Conservation (phyloP, 2,888 invertebrate genomes). For the Tenthredo livida region DNA sequence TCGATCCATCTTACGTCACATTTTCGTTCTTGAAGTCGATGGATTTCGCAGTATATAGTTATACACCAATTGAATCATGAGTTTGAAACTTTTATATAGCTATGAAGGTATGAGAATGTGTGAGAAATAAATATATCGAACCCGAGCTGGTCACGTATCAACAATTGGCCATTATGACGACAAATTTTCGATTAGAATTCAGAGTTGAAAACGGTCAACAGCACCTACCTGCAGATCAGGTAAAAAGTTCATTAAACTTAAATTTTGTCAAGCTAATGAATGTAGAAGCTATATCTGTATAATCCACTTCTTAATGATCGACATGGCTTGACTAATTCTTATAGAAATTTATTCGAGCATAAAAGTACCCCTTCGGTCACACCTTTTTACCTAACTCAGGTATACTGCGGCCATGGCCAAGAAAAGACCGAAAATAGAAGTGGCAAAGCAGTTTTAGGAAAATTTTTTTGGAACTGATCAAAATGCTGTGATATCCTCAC, state of each 20-base stretch:
- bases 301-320: not conserved
- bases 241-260: slow-evolving; percentile 3
- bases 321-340: not conserved
- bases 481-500: not conserved
- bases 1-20: slow-evolving; percentile 26
- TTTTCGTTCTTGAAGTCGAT: slow-evolving; percentile 11
- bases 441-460: too few relatives aligned
- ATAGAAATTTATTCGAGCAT: not conserved
- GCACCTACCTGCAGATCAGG: not conserved
- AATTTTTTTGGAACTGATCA: not conserved
- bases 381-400: not conserved
- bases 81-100: not conserved
- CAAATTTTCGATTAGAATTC: not conserved
- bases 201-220: not conserved
- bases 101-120: not conserved
- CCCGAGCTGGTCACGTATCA: not conserved
- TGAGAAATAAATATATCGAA: not conserved
- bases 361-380: not conserved
- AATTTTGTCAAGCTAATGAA: not conserved
- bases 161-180: not conserved
- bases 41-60: not conserved
- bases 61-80: slow-evolving; percentile 17
- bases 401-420: not conserved
- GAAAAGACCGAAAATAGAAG: not conserved
- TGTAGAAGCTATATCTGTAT: not conserved